Conservation (phyloP, 2,888 invertebrate species). For the Tryphoninae sp. region DNA sequence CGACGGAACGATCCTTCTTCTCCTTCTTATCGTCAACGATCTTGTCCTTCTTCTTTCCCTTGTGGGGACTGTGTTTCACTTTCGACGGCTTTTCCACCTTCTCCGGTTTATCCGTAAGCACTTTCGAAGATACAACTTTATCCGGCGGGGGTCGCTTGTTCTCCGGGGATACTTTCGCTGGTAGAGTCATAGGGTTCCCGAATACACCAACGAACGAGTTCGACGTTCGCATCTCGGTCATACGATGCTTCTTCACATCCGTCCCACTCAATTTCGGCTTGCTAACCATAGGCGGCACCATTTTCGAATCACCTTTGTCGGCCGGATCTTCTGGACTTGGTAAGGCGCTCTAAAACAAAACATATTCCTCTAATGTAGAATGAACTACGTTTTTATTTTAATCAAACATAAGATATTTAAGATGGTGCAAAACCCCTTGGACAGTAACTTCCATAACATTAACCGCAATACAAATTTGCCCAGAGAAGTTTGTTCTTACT, state of each 20-base stretch:
- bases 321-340: constrained; percentile 83
- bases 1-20: constrained; percentile 83
- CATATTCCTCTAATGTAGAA: too few relatives aligned
- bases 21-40: constrained; percentile 80
- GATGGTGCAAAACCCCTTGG: too few relatives aligned
- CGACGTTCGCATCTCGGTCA: constrained; percentile 81
- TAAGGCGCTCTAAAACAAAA: constrained; percentile 75
- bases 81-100: constrained; percentile 81
- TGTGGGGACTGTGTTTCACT: constrained; percentile 84
- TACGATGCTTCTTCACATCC: constrained; percentile 79
- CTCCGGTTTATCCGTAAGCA: constrained; percentile 84
- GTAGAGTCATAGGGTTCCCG: constrained; percentile 90
- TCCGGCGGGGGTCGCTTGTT: constrained; percentile 83
- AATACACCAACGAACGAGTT: constrained; percentile 91
- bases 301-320: constrained; percentile 84
- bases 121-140: constrained; percentile 76
- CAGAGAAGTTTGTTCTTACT: too few relatives aligned
- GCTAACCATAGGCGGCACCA: constrained; percentile 84
- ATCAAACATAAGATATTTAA: too few relatives aligned
- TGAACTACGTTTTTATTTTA: too few relatives aligned
- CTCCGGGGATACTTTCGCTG: constrained; percentile 87
- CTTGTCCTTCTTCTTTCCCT: constrained; percentile 82
- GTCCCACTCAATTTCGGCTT: constrained; percentile 87
- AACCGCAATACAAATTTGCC: too few relatives aligned
- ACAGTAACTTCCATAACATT: too few relatives aligned